Base-by-base conservation (phyloP, 2,797 vertebrate genomes). In the Falco novaeseelandiae region DNA sequence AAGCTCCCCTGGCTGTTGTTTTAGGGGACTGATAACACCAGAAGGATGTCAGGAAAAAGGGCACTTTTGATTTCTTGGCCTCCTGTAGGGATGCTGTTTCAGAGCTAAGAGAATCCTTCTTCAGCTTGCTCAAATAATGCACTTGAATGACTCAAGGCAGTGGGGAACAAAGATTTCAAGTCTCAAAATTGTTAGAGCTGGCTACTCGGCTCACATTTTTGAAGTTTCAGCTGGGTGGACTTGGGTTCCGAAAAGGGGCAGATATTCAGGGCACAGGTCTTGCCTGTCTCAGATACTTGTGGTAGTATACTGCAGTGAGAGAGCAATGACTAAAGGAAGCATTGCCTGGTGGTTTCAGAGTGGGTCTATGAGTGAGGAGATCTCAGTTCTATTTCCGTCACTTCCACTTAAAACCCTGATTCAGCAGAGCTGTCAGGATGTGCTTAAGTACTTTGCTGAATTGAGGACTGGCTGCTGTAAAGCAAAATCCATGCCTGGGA, bases 391-490 rank as follows among this genome's bases (percentile, higher is more conserved):
- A 62, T 94, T 93, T 92, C 49, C 82, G 73, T 88, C 87, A 79
- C 91, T 87, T 90, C 69, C 32, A 59, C 62, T 91, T 93, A 93
- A 95, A 96, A 83, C 82, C 82, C 79, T 87, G 89, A 94, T 94
- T 96, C 82, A 90, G 87, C 91, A 91, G 36, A 94, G 80, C 54
- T 7, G 25, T 83, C 71, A 89, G 89, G 76, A 95, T 81, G 72
- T 83, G 51, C 94, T 90, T 82, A 97, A 97, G 92, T 92, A 69
- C 92, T 95, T 93, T 65, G 59, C 83, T 91, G 80, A 90, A 72
- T 27, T 86, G 83, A 92, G 49, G 21, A 54, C 61, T 94, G 52
- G 40, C 52, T 76, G 34, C 69, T 77, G 59, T 63, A 67, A 73
- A 76, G 61, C 76, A 89, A 90, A 96, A 95, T 83, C 89, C 38